Conservation (phyloP, 2,797 vertebrate species). For the Balearica regulorum region DNA sequence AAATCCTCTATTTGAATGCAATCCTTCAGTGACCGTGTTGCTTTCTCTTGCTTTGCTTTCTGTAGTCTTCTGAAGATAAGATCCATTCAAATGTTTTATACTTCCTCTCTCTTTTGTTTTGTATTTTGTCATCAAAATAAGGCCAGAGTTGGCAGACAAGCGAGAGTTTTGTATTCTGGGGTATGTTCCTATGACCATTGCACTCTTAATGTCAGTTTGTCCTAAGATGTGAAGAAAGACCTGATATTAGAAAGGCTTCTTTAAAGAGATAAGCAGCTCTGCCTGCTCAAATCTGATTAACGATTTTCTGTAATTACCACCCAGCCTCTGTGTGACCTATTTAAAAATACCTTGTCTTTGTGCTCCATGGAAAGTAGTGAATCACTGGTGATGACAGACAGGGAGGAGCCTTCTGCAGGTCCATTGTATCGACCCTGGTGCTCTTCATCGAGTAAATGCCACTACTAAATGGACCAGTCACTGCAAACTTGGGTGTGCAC, state of each 20-base stretch:
- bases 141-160: background rate
- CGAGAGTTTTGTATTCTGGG: background rate
- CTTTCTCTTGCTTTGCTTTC: background rate
- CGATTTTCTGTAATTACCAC: conserved; percentile 33
- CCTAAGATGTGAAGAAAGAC: background rate
- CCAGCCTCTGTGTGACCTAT: conserved; percentile 18
- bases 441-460: background rate
- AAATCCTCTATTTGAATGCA: background rate
- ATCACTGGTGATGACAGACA: background rate
- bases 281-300: conserved; percentile 46
- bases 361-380: background rate
- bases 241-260: background rate
- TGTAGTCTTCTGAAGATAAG: fast-evolving
- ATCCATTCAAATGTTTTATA: background rate
- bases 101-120: background rate
- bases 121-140: background rate
- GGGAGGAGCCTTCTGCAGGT: background rate
- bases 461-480: fast-evolving
- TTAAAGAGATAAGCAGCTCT: conserved; percentile 45
- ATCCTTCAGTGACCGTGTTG: fast-evolving
- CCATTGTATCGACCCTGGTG: background rate
- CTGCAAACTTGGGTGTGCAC: fast-evolving
- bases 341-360: conserved; percentile 39
- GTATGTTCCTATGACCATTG: background rate
- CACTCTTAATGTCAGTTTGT: background rate